Evolutionary conservation across 2,113 vertebrate species (phyloP), one percentile per base, ranked within the genome.

Genomic region (Apteryx owenii): DNA sequence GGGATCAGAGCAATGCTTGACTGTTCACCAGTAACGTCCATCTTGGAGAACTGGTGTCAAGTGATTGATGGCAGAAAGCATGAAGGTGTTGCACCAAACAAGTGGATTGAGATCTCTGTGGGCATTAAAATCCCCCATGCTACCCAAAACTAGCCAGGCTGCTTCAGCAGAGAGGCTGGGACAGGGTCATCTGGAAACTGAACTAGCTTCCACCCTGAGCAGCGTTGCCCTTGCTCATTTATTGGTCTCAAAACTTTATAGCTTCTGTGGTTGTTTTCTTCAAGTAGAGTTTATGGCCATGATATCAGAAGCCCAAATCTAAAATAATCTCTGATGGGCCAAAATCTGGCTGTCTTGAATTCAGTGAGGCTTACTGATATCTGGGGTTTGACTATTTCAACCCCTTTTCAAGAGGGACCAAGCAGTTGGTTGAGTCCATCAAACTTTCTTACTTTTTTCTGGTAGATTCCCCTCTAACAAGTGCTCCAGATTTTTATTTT

Each of bases 131-230:
- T 60, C 20, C 31, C n/a, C 64, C 1, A 1, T 21, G 3, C 31
- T 68, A 6, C 31, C 38, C 64, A 70, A 84, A 84, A 3, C 7
- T 10, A 26, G 31, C 44, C 36, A 21, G 77, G 33, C 26, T 58
- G 23, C 19, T 64, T 72, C 38, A 42, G 0, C 28, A 26, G 16
- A 26, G n/a, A 76, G 22, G 8, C 50, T 22, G 40, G 36, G 23
- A 46, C 29, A 46, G 36, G 23, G 48, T 50, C 68, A 50, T 1
- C 56, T 65, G 46, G 42, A 53, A 89, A 25, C 20, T 40, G 51
- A 87, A 44, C 28, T 65, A 50, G 19, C 31, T 70, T 62, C 42
- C 13, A 9, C 0, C 0, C 18, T 0, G 4, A 46, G 51, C 46
- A 54, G 40, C 68, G 6, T 8, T 15, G 25, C 40, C 15, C 12